Evolutionary conservation across 2,797 vertebrate genomes (phyloP).

Genomic region (Nasua narica): DNA sequence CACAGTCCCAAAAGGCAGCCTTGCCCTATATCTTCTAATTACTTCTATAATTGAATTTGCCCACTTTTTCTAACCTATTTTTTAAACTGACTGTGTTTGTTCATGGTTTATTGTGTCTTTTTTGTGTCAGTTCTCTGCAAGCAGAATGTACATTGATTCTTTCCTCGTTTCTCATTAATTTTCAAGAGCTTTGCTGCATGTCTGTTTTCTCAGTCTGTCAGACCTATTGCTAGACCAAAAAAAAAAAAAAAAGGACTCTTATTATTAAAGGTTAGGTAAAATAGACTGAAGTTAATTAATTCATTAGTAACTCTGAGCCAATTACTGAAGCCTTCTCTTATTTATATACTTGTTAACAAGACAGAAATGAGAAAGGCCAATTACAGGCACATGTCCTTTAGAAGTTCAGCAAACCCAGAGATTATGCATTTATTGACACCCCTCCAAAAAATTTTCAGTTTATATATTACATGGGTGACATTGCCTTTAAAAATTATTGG

Average conservation of each 20-base stretch:
- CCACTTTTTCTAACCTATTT: constrained; percentile 99
- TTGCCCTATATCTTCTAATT: constrained; percentile 99
- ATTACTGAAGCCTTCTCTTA: constrained; percentile 90
- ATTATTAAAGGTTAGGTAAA: constrained; percentile 91
- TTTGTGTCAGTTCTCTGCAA: constrained; percentile 94
- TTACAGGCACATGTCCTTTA: constrained; percentile 87
- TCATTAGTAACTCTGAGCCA: constrained; percentile 96
- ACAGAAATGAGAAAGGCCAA: constrained; percentile 87
- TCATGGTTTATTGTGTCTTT: constrained; percentile 98
- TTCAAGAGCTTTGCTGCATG: constrained; percentile 90
- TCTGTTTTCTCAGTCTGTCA: constrained; percentile 90
- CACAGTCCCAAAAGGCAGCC: constrained; percentile 95
- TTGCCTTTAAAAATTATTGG: constrained; percentile 53
- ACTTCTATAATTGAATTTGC: constrained; percentile 99
- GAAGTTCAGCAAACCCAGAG: constrained; percentile 82
- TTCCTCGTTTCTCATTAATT: constrained; percentile 94
- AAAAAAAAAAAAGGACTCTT: constrained; percentile 81
- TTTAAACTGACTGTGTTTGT: constrained; percentile 99
- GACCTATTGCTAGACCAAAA: constrained; percentile 86
- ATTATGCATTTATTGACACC: constrained; percentile 76
- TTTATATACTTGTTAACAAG: constrained; percentile 91
- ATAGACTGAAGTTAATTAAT: constrained; percentile 96
- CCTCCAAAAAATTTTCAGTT: constrained; percentile 69
- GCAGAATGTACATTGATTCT: constrained; percentile 93
- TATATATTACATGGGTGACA: constrained; percentile 68